Conservation (phyloP, 2,113 vertebrate genomes). For the Silurus asotus region DNA sequence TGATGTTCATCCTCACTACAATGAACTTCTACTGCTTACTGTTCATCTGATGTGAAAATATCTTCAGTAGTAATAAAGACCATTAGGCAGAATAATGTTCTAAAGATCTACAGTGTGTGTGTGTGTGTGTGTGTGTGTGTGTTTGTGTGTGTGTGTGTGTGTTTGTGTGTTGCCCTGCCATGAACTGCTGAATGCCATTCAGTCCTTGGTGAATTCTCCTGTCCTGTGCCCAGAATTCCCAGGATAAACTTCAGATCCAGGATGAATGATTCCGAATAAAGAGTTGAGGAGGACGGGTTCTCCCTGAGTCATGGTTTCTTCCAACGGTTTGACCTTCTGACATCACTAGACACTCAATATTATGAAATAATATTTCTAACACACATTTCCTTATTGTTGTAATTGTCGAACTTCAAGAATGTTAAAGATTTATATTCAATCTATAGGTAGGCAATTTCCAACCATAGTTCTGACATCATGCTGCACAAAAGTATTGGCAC, state of each 20-base stretch:
- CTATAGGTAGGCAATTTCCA: neutral
- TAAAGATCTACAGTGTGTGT: neutral
- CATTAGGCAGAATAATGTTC: neutral
- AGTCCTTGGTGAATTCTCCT: neutral
- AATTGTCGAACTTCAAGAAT: neutral
- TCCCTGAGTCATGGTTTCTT: neutral
- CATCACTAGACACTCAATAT: neutral
- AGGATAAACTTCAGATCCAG: neutral
- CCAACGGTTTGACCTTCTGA: neutral
- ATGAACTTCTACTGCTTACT: neutral
- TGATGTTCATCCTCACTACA: neutral
- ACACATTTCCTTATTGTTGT: neutral
- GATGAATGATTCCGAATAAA: too few species aligned
- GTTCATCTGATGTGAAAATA: neutral
- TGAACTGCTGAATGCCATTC: neutral
- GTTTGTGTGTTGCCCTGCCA: neutral
- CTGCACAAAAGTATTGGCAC: slow-evolving; percentile 12
- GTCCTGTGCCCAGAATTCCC: neutral
- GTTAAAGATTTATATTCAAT: neutral
- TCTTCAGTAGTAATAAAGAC: neutral
- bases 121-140: neutral
- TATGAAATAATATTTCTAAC: neutral
- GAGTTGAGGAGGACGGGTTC: neutral
- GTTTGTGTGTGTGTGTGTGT: neutral
- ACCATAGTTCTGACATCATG: neutral